Percentiles rank a stretch among this genome's conserved stretches.
Evolutionary conservation across 64 coral and sea anemone genomes (phyloP).

Genomic region (Acropora tenuis): DNA sequence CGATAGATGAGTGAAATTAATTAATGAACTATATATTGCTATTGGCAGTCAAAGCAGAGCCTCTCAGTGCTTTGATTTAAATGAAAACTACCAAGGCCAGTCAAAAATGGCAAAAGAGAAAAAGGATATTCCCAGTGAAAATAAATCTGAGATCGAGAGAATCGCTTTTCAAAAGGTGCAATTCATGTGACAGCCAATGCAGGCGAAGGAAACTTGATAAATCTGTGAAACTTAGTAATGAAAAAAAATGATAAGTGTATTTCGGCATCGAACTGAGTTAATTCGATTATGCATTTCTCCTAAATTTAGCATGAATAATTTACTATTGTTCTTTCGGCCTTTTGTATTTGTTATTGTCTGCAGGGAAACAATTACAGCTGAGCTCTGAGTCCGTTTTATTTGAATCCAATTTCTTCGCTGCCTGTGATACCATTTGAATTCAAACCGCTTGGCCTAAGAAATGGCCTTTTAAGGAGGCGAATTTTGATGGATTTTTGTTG

Average conservation of each 20-base stretch:
- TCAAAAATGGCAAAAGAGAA: too few relatives aligned
- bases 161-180: too few relatives aligned
- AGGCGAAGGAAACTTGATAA: not conserved
- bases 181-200: too few relatives aligned
- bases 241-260: not conserved
- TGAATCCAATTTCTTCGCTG: too few relatives aligned
- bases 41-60: too few relatives aligned
- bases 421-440: not conserved
- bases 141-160: too few relatives aligned
- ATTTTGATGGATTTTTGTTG: slow-evolving; percentile 15
- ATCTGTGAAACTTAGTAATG: not conserved
- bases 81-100: too few relatives aligned
- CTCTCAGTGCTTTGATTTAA: too few relatives aligned
- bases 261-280: slow-evolving; percentile 1
- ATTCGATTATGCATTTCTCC: slow-evolving; percentile 16
- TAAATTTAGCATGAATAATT: slow-evolving; percentile 23
- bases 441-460: not conserved
- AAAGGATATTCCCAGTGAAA: too few relatives aligned
- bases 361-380: not conserved
- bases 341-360: not conserved
- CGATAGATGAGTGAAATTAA: too few relatives aligned
- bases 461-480: not conserved
- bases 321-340: not conserved
- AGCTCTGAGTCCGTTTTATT: not conserved
- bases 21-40: too few relatives aligned